These are phyloP conservation scores for Craseonycteris thonglongyai DNA, from an alignment of 2,113 vertebrate species.

Conservation along the genomic window DNA sequence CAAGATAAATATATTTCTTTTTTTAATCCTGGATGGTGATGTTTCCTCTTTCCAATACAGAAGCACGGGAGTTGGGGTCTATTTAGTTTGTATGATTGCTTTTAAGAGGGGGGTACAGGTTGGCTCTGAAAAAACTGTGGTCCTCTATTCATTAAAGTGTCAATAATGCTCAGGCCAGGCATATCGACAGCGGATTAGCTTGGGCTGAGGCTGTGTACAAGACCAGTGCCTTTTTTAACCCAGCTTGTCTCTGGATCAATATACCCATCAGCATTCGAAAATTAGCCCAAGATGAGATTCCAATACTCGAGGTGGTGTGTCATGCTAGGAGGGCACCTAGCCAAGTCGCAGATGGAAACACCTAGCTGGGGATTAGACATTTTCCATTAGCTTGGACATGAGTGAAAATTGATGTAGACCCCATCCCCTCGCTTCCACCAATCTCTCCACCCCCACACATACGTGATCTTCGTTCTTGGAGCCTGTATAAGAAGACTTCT, in stretches of 20 bases:
- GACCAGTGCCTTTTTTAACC: slow-evolving; percentile 81
- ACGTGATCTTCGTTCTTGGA: background rate
- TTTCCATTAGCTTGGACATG: slow-evolving; percentile 56
- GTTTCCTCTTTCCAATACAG: slow-evolving; percentile 54
- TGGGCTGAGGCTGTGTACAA: slow-evolving; percentile 75
- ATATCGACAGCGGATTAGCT: slow-evolving; percentile 81
- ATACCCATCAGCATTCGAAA: slow-evolving; percentile 83
- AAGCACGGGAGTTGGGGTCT: slow-evolving; percentile 57
- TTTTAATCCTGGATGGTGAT: slow-evolving; percentile 13
- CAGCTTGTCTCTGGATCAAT: slow-evolving; percentile 84
- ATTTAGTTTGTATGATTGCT: slow-evolving; percentile 71
- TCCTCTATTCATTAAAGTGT: slow-evolving; percentile 80
- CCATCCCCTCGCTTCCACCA: rapidly evolving
- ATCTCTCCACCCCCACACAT: rapidly evolving
- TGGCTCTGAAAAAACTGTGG: slow-evolving; percentile 42
- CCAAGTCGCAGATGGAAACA: slow-evolving; percentile 60
- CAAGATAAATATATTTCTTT: slow-evolving; percentile 71
- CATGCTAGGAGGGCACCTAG: slow-evolving; percentile 71
- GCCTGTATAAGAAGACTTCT: no score
- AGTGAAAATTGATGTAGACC: background rate
- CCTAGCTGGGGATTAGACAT: slow-evolving; percentile 66
- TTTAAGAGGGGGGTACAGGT: slow-evolving; percentile 40
- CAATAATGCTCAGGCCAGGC: slow-evolving; percentile 75
- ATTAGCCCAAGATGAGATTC: slow-evolving; percentile 83
- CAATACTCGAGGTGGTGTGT: slow-evolving; percentile 73